Percentiles rank a stretch among this genome's conserved stretches.
These are phyloP conservation scores for Pissodes strobi DNA, from an alignment of 1,140 invertebrate species.

Conservation along the genomic window DNA sequence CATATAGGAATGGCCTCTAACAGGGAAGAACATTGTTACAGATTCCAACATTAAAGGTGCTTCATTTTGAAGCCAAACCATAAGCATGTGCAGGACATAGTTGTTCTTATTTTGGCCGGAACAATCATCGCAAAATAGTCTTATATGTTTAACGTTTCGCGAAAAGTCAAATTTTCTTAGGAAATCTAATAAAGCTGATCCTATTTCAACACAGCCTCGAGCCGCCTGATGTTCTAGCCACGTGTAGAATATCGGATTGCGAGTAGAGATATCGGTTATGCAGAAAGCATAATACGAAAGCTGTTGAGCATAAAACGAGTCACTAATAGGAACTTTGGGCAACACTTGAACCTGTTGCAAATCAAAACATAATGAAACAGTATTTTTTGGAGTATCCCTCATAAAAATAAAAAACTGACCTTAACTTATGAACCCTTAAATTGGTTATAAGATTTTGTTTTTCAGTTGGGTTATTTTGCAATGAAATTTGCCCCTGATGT, in stretches of 20 bases:
- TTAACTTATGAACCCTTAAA: no score
- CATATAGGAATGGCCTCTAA: slow-evolving; percentile 46
- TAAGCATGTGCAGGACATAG: no score
- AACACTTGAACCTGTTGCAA: slow-evolving; percentile 42
- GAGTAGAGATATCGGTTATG: slow-evolving; percentile 6
- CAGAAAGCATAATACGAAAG: slow-evolving; percentile 28
- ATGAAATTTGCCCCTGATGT: no score
- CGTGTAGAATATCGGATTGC: slow-evolving; percentile 28
- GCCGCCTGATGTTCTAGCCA: slow-evolving; percentile 30
- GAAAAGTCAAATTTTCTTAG: slow-evolving; percentile 2
- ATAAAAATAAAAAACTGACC: no score
- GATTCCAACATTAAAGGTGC: slow-evolving; percentile 17
- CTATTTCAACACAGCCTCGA: slow-evolving; percentile 15
- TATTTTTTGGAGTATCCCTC: no score
- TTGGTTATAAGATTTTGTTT: no score
- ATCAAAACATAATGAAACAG: no score
- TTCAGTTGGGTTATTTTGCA: no score
- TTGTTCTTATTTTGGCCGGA: slow-evolving; percentile 49
- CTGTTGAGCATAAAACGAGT: slow-evolving; percentile 35
- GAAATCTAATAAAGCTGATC: slow-evolving; percentile 22
- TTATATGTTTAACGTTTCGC: not conserved
- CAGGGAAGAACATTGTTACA: slow-evolving; percentile 30
- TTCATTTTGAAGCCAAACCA: slow-evolving; percentile 28
- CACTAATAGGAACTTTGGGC: slow-evolving; percentile 38
- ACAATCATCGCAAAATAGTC: slow-evolving; percentile 41